Evolutionary conservation across 2,888 invertebrate species (phyloP), one percentile per base, ranked within the genome.

Genomic region (Elysia crispata): DNA sequence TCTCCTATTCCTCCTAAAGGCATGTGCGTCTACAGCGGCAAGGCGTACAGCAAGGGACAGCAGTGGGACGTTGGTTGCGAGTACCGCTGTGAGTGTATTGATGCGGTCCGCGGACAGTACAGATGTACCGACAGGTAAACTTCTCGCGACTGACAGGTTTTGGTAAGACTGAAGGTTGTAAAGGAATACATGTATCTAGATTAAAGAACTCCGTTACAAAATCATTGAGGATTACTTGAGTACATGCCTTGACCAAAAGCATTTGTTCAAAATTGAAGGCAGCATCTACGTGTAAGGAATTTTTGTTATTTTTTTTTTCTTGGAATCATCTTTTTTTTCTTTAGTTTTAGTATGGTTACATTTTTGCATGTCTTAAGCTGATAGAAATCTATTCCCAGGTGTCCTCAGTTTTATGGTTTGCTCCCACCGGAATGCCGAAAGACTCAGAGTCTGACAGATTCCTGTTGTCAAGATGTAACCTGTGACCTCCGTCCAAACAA

Each of bases 371-470:
- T n/a, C n/a, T n/a, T n/a, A n/a, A n/a, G n/a, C n/a, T n/a, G n/a
- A n/a, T n/a, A n/a, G n/a, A n/a, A n/a, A n/a, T n/a, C n/a, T 54
- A 20, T 54, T 31, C 20, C 6, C 83, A 87, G 88, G 81, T 88
- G 88, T 78, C 82, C 85, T 3, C 81, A 84, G 73, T 87, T 84
- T 77, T 85, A 85, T 75, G 67, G 67, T 3, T 83, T 85, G 80
- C 81, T 88, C n/a, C 88, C 88, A 20, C 79, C 84, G 20, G 83
- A 86, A 72, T 88, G 88, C 67, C 80, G 83, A 79, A 84, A 83
- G 28, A 83, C 81, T 41, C 84, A 83, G 33, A 85, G 85, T 50
- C 80, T 83, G 0, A 84, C 78, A 5, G 87, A 88, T 76, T 62
- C 67, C 0, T 88, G 88, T 77, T 88, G 88, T 81, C 73, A 83